Conservation (phyloP, 2,888 invertebrate species). For the Pharmacophagus antenor region DNA sequence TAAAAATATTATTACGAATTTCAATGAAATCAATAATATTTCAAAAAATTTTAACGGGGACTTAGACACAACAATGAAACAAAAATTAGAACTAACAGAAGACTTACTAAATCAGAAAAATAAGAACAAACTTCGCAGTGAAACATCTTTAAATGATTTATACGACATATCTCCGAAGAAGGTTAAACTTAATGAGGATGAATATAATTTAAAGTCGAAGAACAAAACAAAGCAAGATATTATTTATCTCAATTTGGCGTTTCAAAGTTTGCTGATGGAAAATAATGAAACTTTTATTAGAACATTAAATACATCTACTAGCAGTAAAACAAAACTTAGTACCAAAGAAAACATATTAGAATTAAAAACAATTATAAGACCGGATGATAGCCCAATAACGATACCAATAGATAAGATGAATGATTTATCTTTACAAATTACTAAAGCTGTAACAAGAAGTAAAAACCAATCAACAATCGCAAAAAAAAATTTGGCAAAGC, state of each 20-base stretch:
- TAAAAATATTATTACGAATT: neutral
- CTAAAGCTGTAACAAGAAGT: slow-evolving; percentile 30
- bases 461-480: neutral
- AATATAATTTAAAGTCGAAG: neutral
- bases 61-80: neutral
- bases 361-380: slow-evolving; percentile 45
- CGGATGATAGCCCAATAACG: slow-evolving; percentile 44
- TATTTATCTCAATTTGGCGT: slow-evolving; percentile 43
- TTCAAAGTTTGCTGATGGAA: slow-evolving; percentile 49
- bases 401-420: slow-evolving; percentile 51
- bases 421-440: slow-evolving; percentile 47
- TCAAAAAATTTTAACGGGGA: neutral
- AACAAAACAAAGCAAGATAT: slow-evolving; percentile 26
- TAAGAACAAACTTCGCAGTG: neutral
- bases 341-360: slow-evolving; percentile 43
- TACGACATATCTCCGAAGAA: neutral
- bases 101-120: neutral
- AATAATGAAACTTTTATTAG: slow-evolving; percentile 48
- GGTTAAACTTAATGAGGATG: neutral
- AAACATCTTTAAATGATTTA: neutral
- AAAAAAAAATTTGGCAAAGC: neutral
- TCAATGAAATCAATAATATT: neutral
- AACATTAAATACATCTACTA: slow-evolving; percentile 43
- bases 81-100: neutral
- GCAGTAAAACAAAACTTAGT: slow-evolving; percentile 35